Base-by-base conservation (phyloP, 37 sponge, comb jelly and placozoan genomes). In the Beroe ovata region DNA sequence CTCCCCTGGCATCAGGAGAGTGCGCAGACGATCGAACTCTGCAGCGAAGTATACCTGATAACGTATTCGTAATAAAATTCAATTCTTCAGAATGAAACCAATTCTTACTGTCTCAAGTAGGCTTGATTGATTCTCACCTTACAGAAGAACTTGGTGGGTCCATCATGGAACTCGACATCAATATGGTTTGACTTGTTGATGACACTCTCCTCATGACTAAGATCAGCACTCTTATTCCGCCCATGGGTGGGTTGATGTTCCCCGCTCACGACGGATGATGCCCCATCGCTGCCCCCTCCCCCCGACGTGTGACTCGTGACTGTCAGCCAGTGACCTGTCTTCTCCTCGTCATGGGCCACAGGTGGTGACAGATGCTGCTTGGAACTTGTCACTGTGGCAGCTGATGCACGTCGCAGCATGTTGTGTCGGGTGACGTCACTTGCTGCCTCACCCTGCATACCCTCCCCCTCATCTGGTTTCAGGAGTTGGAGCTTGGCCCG, bases 1-100 rank as follows among this genome's bases (percentile, higher is more conserved):
- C 36, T 96, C 99, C 22, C 88, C 92, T 8, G 99, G 93, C 77
- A 93, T 95, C 11, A 95, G 88, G 60, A 71, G 25, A 60, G 93
- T 90, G 42, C 99, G 90, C 39, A 95, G 91, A 20, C 90, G 59
- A 14, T 90, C 61, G 66, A 98, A 98, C 90, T 98, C 92, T 63
- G 95, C 94, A 20, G 99, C 99, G 92, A 89, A 95, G 90, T 93
- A 98, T 20, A 95, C 4, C 84, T 77, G 84, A 41, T 3, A 14
- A 62, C 4, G 3, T 62, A 14, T 23, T 16, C 4, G 21, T 28
- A 62, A 62, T 62, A n/a, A 62, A 20, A 62, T n/a, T n/a, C 63
- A 62, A 28, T 25, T 62, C 63, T 23, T 16, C 4, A 25, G 4
- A 62, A 62, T 62, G 8, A 62, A 20, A 62, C 8, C 63, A 25